Evolutionary conservation across 2,888 invertebrate genomes (phyloP).

Genomic region (Agonopterix subpropinquella): DNA sequence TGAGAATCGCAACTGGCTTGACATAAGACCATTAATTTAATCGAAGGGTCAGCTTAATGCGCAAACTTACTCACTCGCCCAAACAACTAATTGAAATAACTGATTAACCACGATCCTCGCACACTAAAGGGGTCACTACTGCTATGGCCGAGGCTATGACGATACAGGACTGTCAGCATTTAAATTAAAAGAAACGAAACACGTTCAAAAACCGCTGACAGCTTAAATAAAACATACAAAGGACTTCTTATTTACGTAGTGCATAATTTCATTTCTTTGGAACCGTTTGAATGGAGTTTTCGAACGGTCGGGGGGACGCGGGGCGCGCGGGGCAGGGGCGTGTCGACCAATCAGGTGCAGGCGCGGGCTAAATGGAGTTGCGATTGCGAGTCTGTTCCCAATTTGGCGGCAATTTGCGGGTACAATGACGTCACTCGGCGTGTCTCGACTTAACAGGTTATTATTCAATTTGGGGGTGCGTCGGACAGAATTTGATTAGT

Average conservation of each 20-base stretch:
- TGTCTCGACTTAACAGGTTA: constrained; percentile 57
- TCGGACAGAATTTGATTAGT: constrained; percentile 65
- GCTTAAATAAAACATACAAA: constrained; percentile 52
- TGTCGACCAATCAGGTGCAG: constrained; percentile 69
- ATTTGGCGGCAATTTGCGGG: constrained; percentile 67
- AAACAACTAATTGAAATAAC: constrained; percentile 18
- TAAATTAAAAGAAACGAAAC: constrained; percentile 15
- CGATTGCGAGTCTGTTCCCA: constrained; percentile 57
- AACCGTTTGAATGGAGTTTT: constrained; percentile 33
- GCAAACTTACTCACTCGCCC: constrained; percentile 19
- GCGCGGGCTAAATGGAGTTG: constrained; percentile 59
- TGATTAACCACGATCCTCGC: constrained; percentile 17
- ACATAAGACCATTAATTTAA: too few relatives aligned
- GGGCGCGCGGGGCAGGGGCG: constrained; percentile 34
- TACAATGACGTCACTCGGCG: constrained; percentile 49
- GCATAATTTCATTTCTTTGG: constrained; percentile 67
- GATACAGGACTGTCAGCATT: constrained; percentile 21
- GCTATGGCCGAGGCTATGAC: background rate
- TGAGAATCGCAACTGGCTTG: too few relatives aligned
- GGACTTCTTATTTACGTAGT: constrained; percentile 59
- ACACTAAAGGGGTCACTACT: background rate
- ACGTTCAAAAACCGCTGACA: constrained; percentile 20
- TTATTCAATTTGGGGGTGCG: constrained; percentile 66
- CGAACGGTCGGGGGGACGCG: constrained; percentile 14
- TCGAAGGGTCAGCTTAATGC: background rate